Evolutionary conservation across 2,113 vertebrate genomes (phyloP), one percentile per base, ranked within the genome.

Genomic region (Aleadryas rufinucha): DNA sequence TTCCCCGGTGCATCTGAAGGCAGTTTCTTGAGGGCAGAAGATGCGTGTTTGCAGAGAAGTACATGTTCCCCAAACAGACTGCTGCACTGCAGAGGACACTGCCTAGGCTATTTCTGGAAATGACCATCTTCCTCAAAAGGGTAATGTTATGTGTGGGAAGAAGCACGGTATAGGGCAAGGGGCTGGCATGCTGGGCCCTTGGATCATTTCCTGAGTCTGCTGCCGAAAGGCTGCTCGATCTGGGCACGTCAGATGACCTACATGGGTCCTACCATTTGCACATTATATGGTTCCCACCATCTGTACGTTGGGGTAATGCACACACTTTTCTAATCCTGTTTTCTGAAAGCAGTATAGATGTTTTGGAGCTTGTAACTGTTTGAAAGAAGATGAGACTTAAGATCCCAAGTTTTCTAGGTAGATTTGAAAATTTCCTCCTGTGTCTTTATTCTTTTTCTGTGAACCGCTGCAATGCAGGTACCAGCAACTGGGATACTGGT

Each of bases 231-330:
- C 92, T 95, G 86, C 71, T 47, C 64, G 72, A 70, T 94, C 90
- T 66, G 80, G 52, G 76, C 86, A 86, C 7, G 23, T 92, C 89
- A 90, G 86, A 61, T 88, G 94, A 90, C 93, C 94, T 95, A 75
- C 94, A 60, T 92, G 93, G 89, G 13, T 89, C 64, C 60, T 54
- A 11, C 92, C 90, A 90, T 93, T 93, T 96, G 93, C 60, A 97
- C 81, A 5, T 81, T 53, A 3, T 23, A 2, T 84, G 77, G 47
- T 28, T 93, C 74, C 44, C 44, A 87, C 96, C 92, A 84, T 94
- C 96, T 96, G 95, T 83, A 95, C 15, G 0, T 35, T 63, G 64
- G 86, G 83, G 64, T 77, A 88, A 59, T 44, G 85, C 16, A 4
- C 37, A 59, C 16, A 5, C 61, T 90, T 76, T n/a, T 16, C 41